Evolutionary conservation across 2,797 vertebrate genomes (phyloP), one percentile per base, ranked within the genome.

Genomic region (Acrossocheilus wenchowensis): DNA sequence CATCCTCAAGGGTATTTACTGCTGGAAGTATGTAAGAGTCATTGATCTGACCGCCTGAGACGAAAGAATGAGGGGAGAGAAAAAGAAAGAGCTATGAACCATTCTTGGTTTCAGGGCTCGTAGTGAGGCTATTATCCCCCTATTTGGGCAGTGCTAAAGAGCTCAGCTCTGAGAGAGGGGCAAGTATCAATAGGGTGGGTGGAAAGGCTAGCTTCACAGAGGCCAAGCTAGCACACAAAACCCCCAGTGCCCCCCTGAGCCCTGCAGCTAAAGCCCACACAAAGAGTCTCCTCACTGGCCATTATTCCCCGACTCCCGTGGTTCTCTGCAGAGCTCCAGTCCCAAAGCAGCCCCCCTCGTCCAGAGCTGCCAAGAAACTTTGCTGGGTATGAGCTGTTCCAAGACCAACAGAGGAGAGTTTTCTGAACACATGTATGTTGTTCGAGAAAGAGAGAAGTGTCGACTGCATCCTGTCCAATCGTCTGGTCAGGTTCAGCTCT

Each of bases 201-300:
- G 85, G 83, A 84, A 80, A 87, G 85, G 78, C 88, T 83, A 81
- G 85, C 68, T 86, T 86, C 85, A 79, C 64, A 86, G 52, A 84
- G 88, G 85, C 69, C 88, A 87, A 84, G 79, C 82, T 54, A 80
- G 21, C 85, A 86, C 66, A 90, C 86, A 86, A 82, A 87, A 45
- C 41, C 87, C 34, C 50, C 43, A 21, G 54, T 64, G 87, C 73
- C 82, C 80, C 85, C 87, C 83, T 60, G 54, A 83, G 85, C 86
- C 82, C 78, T 43, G 36, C 78, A 78, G 84, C 89, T 84, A 75
- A 83, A 84, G 88, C 90, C 81, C 82, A 88, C 83, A 89, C 90
- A 90, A 88, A 89, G 88, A 89, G 84, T 75, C 86, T 84, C 78
- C 71, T 88, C 52, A 79, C 50, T 78, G 48, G 66, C 83, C 74